Evolutionary conservation across 1,140 invertebrate genomes (phyloP).

Genomic region (Drosophila littoralis): DNA sequence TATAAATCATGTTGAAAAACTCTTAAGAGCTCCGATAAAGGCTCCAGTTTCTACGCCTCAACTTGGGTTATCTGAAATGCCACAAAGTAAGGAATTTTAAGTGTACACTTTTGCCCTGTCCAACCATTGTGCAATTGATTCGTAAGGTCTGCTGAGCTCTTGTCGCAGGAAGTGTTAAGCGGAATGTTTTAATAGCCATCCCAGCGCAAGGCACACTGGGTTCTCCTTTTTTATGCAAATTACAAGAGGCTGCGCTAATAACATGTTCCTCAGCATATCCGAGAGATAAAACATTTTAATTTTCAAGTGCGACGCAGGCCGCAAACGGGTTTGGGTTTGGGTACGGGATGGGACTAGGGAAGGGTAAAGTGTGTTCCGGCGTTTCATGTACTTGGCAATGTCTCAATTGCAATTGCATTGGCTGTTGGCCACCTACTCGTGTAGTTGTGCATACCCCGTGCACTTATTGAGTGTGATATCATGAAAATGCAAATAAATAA

Average conservation of each 20-base stretch:
- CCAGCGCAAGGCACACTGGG: conserved; percentile 44
- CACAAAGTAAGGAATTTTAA: conserved; percentile 18
- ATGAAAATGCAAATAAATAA: conserved; percentile 76
- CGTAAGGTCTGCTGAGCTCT: conserved; percentile 17
- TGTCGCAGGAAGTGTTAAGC: conserved; percentile 81
- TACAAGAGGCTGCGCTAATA: conserved; percentile 75
- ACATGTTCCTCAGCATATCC: conserved; percentile 60
- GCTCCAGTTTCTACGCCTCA: not conserved
- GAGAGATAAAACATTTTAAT: conserved; percentile 72
- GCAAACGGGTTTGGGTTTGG: conserved; percentile 32
- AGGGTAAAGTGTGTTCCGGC: not conserved
- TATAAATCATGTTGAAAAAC: conserved; percentile 35
- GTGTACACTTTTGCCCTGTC: conserved; percentile 1
- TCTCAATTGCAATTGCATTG: conserved; percentile 66
- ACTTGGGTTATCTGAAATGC: conserved; percentile 9
- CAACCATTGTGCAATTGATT: conserved; percentile 24
- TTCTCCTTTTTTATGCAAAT: conserved; percentile 71
- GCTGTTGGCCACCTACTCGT: conserved; percentile 64
- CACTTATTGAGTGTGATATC: conserved; percentile 50
- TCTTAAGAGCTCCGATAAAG: conserved; percentile 11
- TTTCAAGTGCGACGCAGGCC: conserved; percentile 43
- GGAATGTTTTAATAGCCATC: conserved; percentile 76
- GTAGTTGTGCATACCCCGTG: conserved; percentile 20
- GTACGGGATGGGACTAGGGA: not conserved
- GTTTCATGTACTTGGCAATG: conserved; percentile 44